Percentiles rank a stretch among this genome's conserved stretches.
Evolutionary conservation across 2,797 vertebrate genomes (phyloP).

Genomic region (Microctenopoma lineatum): DNA sequence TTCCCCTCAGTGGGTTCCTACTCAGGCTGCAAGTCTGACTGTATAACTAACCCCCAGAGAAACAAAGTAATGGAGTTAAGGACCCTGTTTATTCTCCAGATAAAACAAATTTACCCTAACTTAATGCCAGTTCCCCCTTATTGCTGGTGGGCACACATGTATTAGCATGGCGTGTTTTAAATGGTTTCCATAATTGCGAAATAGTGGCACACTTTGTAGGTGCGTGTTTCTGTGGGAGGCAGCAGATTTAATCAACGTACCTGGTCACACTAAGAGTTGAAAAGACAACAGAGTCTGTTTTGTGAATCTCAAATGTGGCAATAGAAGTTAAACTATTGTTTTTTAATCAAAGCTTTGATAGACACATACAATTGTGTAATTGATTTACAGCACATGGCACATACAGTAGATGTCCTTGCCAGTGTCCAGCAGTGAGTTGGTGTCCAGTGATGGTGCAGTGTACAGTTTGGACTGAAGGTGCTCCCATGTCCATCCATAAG

Average conservation of each 20-base stretch:
- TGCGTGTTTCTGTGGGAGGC: slow-evolving; percentile 7
- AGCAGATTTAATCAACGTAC: slow-evolving; percentile 5
- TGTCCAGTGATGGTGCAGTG: too few species aligned
- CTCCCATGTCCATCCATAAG: slow-evolving; percentile 10
- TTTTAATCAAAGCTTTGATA: background rate
- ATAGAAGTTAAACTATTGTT: background rate
- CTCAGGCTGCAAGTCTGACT: slow-evolving; percentile 65
- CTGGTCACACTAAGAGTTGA: slow-evolving; percentile 4
- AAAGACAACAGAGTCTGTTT: background rate
- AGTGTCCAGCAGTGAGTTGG: background rate
- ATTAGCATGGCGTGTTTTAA: slow-evolving; percentile 36
- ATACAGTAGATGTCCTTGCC: background rate
- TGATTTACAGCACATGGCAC: background rate
- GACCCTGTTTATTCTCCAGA: slow-evolving; percentile 64
- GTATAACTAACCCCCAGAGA: slow-evolving; percentile 65
- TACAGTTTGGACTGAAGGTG: background rate
- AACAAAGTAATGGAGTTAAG: slow-evolving; percentile 72
- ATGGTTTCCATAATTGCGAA: slow-evolving; percentile 26
- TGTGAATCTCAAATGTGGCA: slow-evolving; percentile 2
- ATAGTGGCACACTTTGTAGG: slow-evolving; percentile 19
- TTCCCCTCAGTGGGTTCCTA: slow-evolving; percentile 74
- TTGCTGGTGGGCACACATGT: slow-evolving; percentile 45
- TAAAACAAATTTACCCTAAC: slow-evolving; percentile 67
- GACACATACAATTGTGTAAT: background rate
- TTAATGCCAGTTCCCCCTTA: slow-evolving; percentile 60